These are phyloP conservation scores for Drosophila sproati DNA, from an alignment of 1,140 invertebrate species.

Conservation along the genomic window DNA sequence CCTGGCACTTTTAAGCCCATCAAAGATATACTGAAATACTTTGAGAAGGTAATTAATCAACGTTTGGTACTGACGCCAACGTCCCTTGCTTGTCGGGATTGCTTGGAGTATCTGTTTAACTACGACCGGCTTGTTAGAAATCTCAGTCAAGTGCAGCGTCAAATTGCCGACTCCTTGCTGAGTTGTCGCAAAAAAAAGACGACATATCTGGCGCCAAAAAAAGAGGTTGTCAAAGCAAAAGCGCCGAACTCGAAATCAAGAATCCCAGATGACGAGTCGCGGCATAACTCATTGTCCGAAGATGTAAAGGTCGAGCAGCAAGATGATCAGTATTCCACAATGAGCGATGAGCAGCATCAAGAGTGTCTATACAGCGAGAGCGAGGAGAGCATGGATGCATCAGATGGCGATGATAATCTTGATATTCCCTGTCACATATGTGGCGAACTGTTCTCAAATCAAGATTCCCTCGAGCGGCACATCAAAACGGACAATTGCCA, in stretches of 20 bases:
- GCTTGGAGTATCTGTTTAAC: slow-evolving; percentile 67
- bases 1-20: slow-evolving; percentile 72
- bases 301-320: slow-evolving; percentile 13
- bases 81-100: slow-evolving; percentile 60
- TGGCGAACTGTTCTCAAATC: slow-evolving; percentile 66
- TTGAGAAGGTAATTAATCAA: slow-evolving; percentile 70
- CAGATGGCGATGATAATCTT: slow-evolving; percentile 48
- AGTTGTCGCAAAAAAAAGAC: slow-evolving; percentile 53
- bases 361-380: slow-evolving; percentile 51
- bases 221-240: slow-evolving; percentile 31
- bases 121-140: slow-evolving; percentile 65
- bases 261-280: neutral
- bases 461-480: slow-evolving; percentile 58
- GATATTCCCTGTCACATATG: slow-evolving; percentile 69
- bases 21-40: slow-evolving; percentile 68
- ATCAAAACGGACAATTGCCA: slow-evolving; percentile 71
- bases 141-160: slow-evolving; percentile 67
- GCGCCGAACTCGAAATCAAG: slow-evolving; percentile 8
- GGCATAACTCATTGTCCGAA: neutral
- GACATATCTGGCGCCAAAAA: slow-evolving; percentile 17
- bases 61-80: slow-evolving; percentile 56
- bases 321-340: slow-evolving; percentile 23
- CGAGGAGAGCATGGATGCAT: slow-evolving; percentile 52
- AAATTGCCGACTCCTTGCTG: slow-evolving; percentile 61
- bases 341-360: slow-evolving; percentile 44